These are phyloP conservation scores for Harpalus rubripes DNA, from an alignment of 2,888 invertebrate genomes.

Conservation along the genomic window DNA sequence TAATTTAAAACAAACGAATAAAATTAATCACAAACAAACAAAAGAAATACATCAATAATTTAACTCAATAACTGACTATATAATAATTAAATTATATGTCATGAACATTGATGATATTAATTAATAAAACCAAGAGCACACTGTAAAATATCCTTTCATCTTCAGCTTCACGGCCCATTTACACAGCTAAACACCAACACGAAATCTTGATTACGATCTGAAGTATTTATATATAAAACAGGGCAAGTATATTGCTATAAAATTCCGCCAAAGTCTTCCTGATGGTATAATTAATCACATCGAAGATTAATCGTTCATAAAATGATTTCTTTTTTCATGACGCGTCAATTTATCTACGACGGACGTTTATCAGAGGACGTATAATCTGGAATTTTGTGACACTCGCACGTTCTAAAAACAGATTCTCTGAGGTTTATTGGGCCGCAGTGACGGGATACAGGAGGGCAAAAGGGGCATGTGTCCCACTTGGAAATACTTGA, in stretches of 20 bases:
- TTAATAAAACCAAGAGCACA: conserved; percentile 18
- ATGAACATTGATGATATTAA: conserved; percentile 12
- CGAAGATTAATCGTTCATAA: conserved; percentile 67
- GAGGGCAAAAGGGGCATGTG: conserved; percentile 11
- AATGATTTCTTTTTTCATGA: conserved; percentile 66
- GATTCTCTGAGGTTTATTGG: conserved; percentile 43
- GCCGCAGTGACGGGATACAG: neutral
- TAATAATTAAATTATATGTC: conserved; percentile 38
- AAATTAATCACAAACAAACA: conserved; percentile 38
- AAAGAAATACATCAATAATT: conserved; percentile 38
- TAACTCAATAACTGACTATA: conserved; percentile 3
- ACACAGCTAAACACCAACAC: conserved; percentile 37
- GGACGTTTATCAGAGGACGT: conserved; percentile 52
- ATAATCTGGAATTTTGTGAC: conserved; percentile 55
- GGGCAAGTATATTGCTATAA: conserved; percentile 24
- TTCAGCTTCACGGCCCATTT: conserved; percentile 17
- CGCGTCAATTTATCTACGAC: conserved; percentile 63
- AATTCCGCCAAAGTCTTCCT: conserved; percentile 45
- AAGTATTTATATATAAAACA: conserved; percentile 39
- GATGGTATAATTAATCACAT: conserved; percentile 64
- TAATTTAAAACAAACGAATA: conserved; percentile 39
- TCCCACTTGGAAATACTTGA: conserved; percentile 14
- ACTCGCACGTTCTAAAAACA: conserved; percentile 54
- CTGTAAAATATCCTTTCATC: conserved; percentile 26
- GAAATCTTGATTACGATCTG: conserved; percentile 27